Evolutionary conservation across 2,797 vertebrate species (phyloP).

Genomic region (Syncerus caffer): DNA sequence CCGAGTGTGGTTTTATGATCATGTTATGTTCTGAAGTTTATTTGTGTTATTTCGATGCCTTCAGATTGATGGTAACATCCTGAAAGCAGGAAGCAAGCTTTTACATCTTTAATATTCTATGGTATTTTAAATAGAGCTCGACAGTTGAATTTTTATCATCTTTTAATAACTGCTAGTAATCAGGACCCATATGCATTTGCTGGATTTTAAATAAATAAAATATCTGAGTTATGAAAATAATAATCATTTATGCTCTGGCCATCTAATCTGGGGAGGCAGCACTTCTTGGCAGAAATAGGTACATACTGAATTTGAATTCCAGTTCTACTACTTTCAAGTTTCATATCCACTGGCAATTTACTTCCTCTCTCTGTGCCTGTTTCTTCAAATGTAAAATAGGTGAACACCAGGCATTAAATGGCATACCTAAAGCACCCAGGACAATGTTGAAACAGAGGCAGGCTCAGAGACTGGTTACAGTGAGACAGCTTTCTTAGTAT

Average conservation of each 20-base stretch:
- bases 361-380: neutral
- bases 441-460: neutral
- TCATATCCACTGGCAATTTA: too few relatives aligned
- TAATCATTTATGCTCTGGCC: neutral
- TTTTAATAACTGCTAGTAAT: constrained; percentile 14
- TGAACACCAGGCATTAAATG: neutral
- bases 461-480: neutral
- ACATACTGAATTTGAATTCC: neutral
- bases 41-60: neutral
- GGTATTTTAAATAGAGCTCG: neutral
- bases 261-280: neutral
- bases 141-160: neutral
- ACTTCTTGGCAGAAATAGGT: neutral
- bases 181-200: neutral
- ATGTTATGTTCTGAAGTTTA: neutral
- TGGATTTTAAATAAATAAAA: neutral
- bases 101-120: neutral
- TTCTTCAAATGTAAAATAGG: neutral
- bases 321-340: neutral
- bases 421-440: fast-evolving
- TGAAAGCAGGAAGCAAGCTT: neutral
- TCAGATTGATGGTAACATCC: neutral
- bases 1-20: constrained; percentile 21
- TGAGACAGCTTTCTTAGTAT: neutral
- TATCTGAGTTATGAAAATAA: neutral